phyloP scores from a whole-genome alignment of 2,888 invertebrate genomes.

The Uloborus plumipes region DNA sequence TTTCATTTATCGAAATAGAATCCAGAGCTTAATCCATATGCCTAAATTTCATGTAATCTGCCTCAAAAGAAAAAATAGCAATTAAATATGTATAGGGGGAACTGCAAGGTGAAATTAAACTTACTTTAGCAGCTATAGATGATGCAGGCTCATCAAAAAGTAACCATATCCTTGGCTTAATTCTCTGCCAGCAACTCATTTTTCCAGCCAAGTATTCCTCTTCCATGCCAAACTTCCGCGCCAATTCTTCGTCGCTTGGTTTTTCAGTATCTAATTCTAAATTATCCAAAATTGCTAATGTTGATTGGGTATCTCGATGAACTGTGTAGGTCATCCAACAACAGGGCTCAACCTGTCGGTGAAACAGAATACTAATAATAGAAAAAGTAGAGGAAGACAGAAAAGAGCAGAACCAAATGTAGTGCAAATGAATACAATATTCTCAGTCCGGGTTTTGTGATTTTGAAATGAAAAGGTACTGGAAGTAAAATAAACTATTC shows the following conservation, averaged over 20 bases:
- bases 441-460: no score
- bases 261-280: conserved; percentile 75
- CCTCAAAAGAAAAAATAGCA: no score
- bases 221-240: conserved; percentile 74
- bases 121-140: conserved; percentile 74
- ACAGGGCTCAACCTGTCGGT: conserved; percentile 73
- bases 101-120: conserved; percentile 19
- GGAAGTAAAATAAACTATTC: no score
- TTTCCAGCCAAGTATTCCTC: conserved; percentile 73
- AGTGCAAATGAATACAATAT: no score
- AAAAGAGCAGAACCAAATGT: no score
- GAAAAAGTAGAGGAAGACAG: no score
- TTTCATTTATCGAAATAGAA: no score
- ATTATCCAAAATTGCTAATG: conserved; percentile 74
- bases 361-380: neutral
- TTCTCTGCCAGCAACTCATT: conserved; percentile 73
- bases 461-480: no score
- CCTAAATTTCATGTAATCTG: no score
- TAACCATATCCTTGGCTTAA: conserved; percentile 74
- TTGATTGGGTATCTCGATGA: conserved; percentile 75
- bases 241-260: conserved; percentile 75
- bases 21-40: no score
- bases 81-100: no score
- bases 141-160: conserved; percentile 75
- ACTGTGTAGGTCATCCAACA: conserved; percentile 77